Evolutionary conservation across 2,797 vertebrate species (phyloP).

Genomic region (Poecilia picta): DNA sequence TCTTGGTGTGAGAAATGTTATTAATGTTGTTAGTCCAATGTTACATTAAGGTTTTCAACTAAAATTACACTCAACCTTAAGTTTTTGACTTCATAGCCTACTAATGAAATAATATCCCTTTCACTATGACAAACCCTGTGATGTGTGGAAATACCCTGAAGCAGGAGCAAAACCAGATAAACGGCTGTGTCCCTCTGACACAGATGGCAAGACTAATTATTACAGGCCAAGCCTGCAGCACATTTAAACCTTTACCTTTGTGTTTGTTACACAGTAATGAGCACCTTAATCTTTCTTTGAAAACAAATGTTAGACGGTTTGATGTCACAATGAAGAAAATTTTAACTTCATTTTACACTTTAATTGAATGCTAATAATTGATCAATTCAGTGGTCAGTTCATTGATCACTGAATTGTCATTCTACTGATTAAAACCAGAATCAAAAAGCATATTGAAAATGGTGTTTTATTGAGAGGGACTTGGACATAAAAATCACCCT

Average conservation of each 20-base stretch:
- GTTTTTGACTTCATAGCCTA: background rate
- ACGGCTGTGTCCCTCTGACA: slow-evolving; percentile 53
- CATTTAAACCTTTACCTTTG: background rate
- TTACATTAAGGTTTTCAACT: background rate
- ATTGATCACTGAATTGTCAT: background rate
- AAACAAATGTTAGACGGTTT: background rate
- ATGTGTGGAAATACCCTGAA: slow-evolving; percentile 24
- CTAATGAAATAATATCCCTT: background rate
- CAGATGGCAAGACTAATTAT: slow-evolving; percentile 70
- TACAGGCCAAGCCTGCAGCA: slow-evolving; percentile 43
- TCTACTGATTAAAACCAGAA: background rate
- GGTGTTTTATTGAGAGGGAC: background rate
- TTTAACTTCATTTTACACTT: background rate
- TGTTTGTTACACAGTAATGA: background rate
- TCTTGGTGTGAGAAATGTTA: background rate
- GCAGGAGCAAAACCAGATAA: slow-evolving; percentile 25
- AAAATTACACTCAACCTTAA: background rate
- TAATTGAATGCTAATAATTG: background rate
- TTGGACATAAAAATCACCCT: background rate
- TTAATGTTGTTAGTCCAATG: background rate
- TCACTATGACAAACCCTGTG: background rate
- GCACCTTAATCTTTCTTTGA: background rate
- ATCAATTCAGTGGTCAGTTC: background rate
- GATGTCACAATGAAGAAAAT: background rate
- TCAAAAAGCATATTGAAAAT: background rate